Conservation (phyloP, 2,888 invertebrate genomes). For the Apotomis capreana region DNA sequence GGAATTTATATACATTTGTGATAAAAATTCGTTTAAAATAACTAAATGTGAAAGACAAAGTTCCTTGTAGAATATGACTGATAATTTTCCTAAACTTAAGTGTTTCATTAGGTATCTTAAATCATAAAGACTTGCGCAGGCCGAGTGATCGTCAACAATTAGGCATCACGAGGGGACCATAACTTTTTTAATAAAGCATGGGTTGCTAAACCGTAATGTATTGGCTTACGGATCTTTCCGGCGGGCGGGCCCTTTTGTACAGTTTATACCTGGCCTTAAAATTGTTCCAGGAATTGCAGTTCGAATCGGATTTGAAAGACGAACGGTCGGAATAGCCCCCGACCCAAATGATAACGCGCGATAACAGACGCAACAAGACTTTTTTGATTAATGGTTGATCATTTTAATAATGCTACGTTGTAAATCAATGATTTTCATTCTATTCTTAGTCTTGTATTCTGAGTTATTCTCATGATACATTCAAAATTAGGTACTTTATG, state of each 20-base stretch:
- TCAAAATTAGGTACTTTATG: too few relatives aligned
- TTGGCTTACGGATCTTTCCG: conserved; percentile 12
- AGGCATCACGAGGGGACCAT: not conserved
- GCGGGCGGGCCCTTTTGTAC: conserved; percentile 25
- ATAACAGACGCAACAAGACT: conserved; percentile 11
- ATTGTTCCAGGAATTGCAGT: conserved; percentile 39
- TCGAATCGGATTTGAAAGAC: conserved; percentile 19
- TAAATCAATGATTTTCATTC: not conserved
- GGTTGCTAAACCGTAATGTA: not conserved
- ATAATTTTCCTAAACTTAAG: not conserved
- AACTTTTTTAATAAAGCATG: conserved; percentile 7
- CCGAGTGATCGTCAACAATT: conserved; percentile 1
- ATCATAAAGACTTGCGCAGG: not conserved
- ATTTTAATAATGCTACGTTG: not conserved
- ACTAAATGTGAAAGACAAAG: not conserved
- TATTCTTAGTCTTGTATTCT: not conserved
- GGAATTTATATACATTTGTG: not conserved
- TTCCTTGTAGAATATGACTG: not conserved
- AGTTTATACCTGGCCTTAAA: conserved; percentile 39
- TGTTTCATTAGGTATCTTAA: not conserved
- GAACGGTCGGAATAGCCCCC: conserved; percentile 28
- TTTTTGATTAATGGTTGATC: conserved; percentile 4
- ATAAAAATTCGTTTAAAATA: not conserved
- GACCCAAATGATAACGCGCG: conserved; percentile 27
- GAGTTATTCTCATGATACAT: too few relatives aligned